Conservation (phyloP, 2,113 vertebrate species). For the Muscicapa adusta region DNA sequence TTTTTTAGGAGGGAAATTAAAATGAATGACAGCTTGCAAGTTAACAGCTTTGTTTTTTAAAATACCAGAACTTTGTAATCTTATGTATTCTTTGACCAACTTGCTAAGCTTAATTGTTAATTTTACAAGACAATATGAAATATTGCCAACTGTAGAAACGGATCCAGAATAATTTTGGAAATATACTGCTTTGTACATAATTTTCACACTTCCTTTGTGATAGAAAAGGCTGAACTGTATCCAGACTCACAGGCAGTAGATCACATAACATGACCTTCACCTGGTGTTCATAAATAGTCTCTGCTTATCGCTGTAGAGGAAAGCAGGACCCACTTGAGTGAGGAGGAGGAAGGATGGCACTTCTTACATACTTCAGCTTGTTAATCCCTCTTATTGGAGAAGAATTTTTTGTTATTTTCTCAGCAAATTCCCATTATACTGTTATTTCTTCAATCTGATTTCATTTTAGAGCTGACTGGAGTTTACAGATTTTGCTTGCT, state of each 20-base stretch:
- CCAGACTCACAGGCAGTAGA: background rate
- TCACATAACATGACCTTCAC: background rate
- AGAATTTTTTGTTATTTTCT: background rate
- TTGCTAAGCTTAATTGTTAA: background rate
- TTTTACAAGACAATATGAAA: background rate
- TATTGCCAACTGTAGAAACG: background rate
- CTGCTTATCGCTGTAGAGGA: background rate
- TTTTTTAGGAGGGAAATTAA: background rate
- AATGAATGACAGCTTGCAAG: background rate
- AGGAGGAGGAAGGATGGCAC: background rate
- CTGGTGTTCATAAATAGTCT: background rate
- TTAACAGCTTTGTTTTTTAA: background rate
- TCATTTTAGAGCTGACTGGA: background rate
- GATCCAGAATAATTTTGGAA: background rate
- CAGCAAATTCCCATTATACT: background rate
- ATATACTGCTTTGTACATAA: background rate
- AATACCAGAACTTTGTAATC: background rate
- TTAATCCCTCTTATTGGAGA: background rate
- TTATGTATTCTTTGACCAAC: background rate
- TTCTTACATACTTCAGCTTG: background rate
- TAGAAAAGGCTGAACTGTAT: background rate
- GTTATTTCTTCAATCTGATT: background rate
- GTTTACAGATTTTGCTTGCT: background rate
- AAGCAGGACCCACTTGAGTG: background rate
- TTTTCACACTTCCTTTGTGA: background rate